These are phyloP conservation scores for Chlorops oryzae DNA, from an alignment of 1,140 invertebrate genomes.

Conservation along the genomic window DNA sequence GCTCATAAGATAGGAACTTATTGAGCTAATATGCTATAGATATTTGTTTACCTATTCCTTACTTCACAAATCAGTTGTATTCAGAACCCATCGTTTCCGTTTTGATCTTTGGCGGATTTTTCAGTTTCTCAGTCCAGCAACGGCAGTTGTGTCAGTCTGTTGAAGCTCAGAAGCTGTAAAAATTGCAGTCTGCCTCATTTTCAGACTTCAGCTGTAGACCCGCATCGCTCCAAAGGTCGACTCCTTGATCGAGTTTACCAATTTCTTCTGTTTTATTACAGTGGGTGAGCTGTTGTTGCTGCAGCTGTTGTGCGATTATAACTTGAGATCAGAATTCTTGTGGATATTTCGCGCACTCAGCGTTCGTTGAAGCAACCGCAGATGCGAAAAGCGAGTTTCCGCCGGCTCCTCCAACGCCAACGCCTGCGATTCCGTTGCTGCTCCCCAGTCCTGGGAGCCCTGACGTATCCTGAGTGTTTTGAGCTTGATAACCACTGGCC, in stretches of 20 bases:
- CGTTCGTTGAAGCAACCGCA: constrained; percentile 27
- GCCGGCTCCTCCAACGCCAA: constrained; percentile 19
- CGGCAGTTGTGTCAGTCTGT: no score
- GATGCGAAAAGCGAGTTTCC: constrained; percentile 35
- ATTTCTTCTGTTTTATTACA: no score
- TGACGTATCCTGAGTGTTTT: constrained; percentile 29
- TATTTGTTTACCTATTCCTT: no score
- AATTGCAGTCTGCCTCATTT: no score
- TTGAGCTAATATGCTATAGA: no score
- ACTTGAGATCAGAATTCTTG: constrained; percentile 49
- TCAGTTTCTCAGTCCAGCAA: no score
- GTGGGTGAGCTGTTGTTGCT: constrained; percentile 19
- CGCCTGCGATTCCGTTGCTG: constrained; percentile 13
- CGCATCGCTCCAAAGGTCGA: no score
- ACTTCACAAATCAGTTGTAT: constrained; percentile 48
- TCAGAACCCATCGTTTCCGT: constrained; percentile 20
- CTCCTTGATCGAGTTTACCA: no score
- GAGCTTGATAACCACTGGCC: constrained; percentile 46
- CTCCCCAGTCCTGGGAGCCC: constrained; percentile 16
- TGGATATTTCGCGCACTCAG: constrained; percentile 47
- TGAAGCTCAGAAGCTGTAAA: no score
- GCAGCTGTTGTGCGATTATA: constrained; percentile 29
- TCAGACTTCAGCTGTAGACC: no score
- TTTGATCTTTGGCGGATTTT: no score
- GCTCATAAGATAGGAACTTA: no score